Evolutionary conservation across 2,888 invertebrate genomes (phyloP), one percentile per base, ranked within the genome.

Genomic region (Trilocha varians): DNA sequence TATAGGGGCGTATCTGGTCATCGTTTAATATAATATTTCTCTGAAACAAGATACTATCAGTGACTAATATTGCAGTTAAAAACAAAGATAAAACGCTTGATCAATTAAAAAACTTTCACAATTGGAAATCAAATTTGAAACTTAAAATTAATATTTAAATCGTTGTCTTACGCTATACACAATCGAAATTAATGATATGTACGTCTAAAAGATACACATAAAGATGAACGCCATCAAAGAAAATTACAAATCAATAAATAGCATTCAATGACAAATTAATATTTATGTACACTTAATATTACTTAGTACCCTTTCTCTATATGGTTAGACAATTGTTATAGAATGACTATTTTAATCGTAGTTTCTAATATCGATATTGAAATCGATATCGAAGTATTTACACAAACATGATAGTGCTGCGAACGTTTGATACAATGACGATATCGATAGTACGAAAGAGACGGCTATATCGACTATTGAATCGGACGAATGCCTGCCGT

Each of bases 161-260:
- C 66, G 60, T 69, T 65, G 66, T 55, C 65, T 71, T 68, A 70
- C 59, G 59, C 69, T 69, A 78, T 74, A 67, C 52, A 62, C 53
- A 70, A 77, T 72, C 75, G 62, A 72, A 76, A 65, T 77, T 70
- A 66, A 78, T 84, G 84, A 84, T 84, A 84, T 84, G 84, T 84
- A 74, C 80, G 73, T 78, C 25, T 25, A 25, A 25, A 9, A 83
- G 77, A 74, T 83, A 83, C 82, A 84, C 79, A 78, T 71, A 82
- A 11, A 25, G 78, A 80, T 68, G 60, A 78, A 75, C 63, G 74
- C 77, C 71, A 71, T 68, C 66, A 63, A 66, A 79, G 79, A 80
- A 83, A 77, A 64, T 82, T 73, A 77, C 65, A 78, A 80, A 72
- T 65, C 59, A 78, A 78, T 84, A 84, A 84, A 83, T 84, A 84